A percentile compares a stretch with the other conserved stretches of the same genome.
These are phyloP conservation scores for Philantomba maxwellii DNA, from an alignment of 2,113 vertebrate species.

Conservation along the genomic window DNA sequence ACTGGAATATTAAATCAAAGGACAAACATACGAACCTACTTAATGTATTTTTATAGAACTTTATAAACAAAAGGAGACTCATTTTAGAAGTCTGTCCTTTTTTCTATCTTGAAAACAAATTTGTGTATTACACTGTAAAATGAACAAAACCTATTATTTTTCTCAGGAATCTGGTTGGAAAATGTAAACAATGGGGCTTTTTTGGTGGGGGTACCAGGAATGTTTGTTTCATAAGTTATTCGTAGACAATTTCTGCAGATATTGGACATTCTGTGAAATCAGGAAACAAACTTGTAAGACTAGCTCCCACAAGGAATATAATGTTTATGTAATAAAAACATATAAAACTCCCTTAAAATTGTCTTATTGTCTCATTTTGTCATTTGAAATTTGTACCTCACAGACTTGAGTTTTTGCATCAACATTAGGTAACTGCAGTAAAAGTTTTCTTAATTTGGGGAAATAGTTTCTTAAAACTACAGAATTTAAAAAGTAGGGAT, in stretches of 20 bases:
- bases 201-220: not conserved
- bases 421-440: not conserved
- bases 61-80: conserved; percentile 70
- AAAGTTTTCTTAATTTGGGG: not conserved
- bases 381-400: conserved; percentile 23
- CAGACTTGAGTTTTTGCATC: not conserved
- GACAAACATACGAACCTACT: conserved; percentile 43
- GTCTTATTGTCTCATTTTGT: conserved; percentile 31
- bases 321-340: conserved; percentile 74
- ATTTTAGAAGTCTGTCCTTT: conserved; percentile 72
- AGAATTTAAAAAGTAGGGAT: not conserved
- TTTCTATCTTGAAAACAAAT: conserved; percentile 68
- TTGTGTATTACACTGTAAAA: conserved; percentile 57
- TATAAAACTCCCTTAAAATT: conserved; percentile 24
- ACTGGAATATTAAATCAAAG: conserved; percentile 60
- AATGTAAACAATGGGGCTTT: conserved; percentile 9
- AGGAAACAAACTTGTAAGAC: conserved; percentile 7
- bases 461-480: not conserved
- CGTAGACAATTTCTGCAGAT: conserved; percentile 50
- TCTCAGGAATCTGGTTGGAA: conserved; percentile 55
- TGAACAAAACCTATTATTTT: conserved; percentile 54
- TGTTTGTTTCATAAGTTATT: conserved; percentile 66
- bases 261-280: conserved; percentile 60
- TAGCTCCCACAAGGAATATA: conserved; percentile 63
- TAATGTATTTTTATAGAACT: conserved; percentile 77